A percentile compares a stretch with the other conserved stretches of the same genome.
Evolutionary conservation across 2,113 vertebrate genomes (phyloP).

Genomic region (Podocnemis expansa): DNA sequence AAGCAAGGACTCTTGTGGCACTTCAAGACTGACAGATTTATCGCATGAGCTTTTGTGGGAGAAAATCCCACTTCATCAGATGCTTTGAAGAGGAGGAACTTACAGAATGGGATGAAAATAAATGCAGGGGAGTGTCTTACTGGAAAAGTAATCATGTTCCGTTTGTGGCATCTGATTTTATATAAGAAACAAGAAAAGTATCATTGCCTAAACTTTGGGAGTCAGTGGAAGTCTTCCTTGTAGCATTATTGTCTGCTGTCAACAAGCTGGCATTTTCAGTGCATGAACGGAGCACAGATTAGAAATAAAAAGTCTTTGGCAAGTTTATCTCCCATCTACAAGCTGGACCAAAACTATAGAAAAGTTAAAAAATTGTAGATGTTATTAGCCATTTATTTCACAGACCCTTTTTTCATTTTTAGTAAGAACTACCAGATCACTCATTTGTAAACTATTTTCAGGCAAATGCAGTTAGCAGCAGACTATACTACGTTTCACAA

Average conservation of each 20-base stretch:
- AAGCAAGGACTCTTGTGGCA: no score
- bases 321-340: background rate
- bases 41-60: no score
- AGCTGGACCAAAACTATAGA: background rate
- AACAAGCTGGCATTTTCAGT: slow-evolving; percentile 48
- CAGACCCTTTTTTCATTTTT: slow-evolving; percentile 29
- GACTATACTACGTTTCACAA: slow-evolving; percentile 69
- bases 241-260: background rate
- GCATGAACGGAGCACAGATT: slow-evolving; percentile 39
- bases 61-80: no score
- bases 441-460: slow-evolving; percentile 64
- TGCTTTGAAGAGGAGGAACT: no score
- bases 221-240: slow-evolving; percentile 30
- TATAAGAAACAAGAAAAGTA: slow-evolving; percentile 33
- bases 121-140: no score
- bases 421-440: slow-evolving; percentile 44
- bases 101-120: no score
- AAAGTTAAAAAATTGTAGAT: slow-evolving; percentile 12
- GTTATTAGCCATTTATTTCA: slow-evolving; percentile 26
- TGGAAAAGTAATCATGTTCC: slow-evolving; percentile 2
- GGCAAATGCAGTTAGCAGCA: slow-evolving; percentile 70
- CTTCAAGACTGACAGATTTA: no score
- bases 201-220: slow-evolving; percentile 7
- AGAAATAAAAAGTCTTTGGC: slow-evolving; percentile 31
- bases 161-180: background rate